Base-by-base conservation (phyloP, 2,113 vertebrate genomes). In the Notothenia coriiceps region DNA sequence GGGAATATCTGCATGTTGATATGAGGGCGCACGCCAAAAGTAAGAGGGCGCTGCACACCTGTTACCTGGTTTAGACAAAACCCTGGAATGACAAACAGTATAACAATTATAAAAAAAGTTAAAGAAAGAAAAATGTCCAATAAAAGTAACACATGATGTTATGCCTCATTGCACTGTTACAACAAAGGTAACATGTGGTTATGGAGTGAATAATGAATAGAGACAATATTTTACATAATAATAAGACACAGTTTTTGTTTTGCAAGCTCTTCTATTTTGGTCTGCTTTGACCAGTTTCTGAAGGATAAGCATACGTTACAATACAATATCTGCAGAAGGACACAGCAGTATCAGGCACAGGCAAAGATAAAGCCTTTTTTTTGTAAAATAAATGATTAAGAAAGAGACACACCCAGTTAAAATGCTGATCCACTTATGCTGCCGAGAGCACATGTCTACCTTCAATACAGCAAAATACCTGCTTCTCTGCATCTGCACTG, bases 401-500 rank as follows among this genome's bases (percentile, higher is more conserved):
- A 20, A 3, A 51, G 13, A 70, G 33, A 44, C 10, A 12, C 29
- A 29, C 29, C 29, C 29, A 29, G 35, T 6, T 0, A 40, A 40
- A 7, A 40, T 46, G 0, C 71, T 57, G 47, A 73, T 1, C 10
- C 40, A 22, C 3, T 1, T 0, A 15, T 25, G 65, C 6, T n/a
- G 50, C 20, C 60, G 18, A 68, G 51, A 74, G 54, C 51, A 59
- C n/a, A 54, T 0, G 18, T 80, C 50, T 2, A 44, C 25, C 77
- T 82, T 81, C 74, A 65, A 72, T 65, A 78, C 14, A 18, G 54
- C 1, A 40, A 22, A 2, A 46, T n/a, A 62, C 7, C 57, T 40
- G 59, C 35, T 54, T 69, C 55, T 4, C 66, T 56, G 76, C 22
- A 68, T 20, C 75, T 79, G 63, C 80, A 56, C 66, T 0, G 54